Conservation (phyloP, 2,797 vertebrate genomes). For the Centropyge bicolor region DNA sequence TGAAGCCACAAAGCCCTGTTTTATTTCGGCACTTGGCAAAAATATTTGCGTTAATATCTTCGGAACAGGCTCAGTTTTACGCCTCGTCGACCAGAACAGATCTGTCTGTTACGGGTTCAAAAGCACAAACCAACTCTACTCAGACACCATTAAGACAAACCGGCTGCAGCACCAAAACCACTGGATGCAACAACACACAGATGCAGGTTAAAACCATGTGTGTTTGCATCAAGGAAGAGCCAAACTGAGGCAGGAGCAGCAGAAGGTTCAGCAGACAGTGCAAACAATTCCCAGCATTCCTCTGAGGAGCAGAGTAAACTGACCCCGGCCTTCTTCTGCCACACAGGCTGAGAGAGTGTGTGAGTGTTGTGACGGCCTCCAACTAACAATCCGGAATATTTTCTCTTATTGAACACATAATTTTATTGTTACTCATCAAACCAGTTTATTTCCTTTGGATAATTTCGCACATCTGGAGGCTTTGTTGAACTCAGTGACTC, state of each 20-base stretch:
- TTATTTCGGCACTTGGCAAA: conserved; percentile 68
- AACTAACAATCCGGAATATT: not conserved
- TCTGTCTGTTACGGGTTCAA: conserved; percentile 45
- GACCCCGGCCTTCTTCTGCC: conserved; percentile 50
- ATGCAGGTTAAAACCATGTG: conserved; percentile 28
- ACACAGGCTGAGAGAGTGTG: conserved; percentile 40
- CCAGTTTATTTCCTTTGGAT: not conserved
- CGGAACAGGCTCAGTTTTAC: conserved; percentile 45
- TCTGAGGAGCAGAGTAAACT: conserved; percentile 65
- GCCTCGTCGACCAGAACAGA: conserved; percentile 19
- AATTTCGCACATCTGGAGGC: not conserved
- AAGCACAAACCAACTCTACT: conserved; percentile 15
- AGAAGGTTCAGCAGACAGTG: conserved; percentile 68
- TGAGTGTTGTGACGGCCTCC: not conserved
- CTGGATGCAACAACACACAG: conserved; percentile 35
- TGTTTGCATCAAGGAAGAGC: conserved; percentile 51
- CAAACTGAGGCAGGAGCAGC: conserved; percentile 37
- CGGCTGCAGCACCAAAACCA: conserved; percentile 33
- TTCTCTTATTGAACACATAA: not conserved
- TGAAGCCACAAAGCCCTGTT: conserved; percentile 61
- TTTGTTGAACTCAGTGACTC: too few species aligned
- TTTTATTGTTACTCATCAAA: conserved; percentile 1
- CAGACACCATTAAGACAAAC: conserved; percentile 48
- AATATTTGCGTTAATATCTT: conserved; percentile 61
- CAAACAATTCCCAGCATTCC: conserved; percentile 81